Evolutionary conservation across 2,797 vertebrate species (phyloP), one percentile per base, ranked within the genome.

Genomic region (Champsocephalus esox): DNA sequence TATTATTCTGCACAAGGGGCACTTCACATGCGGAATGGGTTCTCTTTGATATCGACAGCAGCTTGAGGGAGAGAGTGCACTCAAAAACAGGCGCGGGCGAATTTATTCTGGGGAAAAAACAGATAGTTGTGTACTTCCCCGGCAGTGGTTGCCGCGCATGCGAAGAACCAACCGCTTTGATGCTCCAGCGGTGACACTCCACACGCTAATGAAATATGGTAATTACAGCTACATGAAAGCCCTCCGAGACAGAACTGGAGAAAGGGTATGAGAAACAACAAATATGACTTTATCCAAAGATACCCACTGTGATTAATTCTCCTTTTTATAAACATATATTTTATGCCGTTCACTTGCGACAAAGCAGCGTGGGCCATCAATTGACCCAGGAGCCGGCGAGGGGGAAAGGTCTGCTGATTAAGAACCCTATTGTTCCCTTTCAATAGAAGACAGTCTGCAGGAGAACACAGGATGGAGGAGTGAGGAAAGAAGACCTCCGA

Each of bases 11-110:
- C 89, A 93, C 92, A 93, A 94, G 93, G 93, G 92, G 90, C 94
- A 94, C 95, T 96, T 95, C 94, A 96, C 90, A 93, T 92, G 91
- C 75, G 92, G 91, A 92, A 94, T 93, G 92, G 91, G 87, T 93
- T 94, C 94, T 94, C 94, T 96, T 95, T 95, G 94, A 96, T 95
- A 95, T 94, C 91, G 93, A 94, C 92, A 91, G 93, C 93, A 94
- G 94, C 92, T 93, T 94, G 93, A 95, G 93, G 90, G 90, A 94
- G 93, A 95, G 94, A 95, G 95, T 93, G 94, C 95, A 94, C 94
- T 96, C 93, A 93, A 94, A 95, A 95, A 94, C 95, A 95, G 93
- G 92, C 93, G 84, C 87, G 67, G 91, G 91, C 88, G 92, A 95
- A 95, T 95, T 92, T 93, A 94, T 95, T 93, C 93, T 90, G 89